Evolutionary conservation across 2,888 invertebrate genomes (phyloP), one percentile per base, ranked within the genome.

Genomic region (Dorcus hopei): DNA sequence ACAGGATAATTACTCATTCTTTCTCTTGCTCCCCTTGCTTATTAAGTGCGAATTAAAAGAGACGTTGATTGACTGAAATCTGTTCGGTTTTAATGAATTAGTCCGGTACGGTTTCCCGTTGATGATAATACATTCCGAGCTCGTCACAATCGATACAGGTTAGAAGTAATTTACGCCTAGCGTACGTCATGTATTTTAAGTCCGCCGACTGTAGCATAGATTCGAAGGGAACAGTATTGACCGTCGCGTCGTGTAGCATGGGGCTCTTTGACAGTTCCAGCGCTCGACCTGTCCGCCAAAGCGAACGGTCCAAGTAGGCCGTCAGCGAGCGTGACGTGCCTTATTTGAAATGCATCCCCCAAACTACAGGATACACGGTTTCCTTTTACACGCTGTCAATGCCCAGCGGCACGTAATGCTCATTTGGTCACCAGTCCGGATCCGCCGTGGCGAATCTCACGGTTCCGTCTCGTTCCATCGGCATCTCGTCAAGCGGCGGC

Each of bases 331-430:
- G 68, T 68, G 68, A 70, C 70, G 68, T 67, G 68, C 66, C 70
- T 69, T 68, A 68, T 72, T 72, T 70, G 70, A 69, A 72, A 73
- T 72, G 73, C 73, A 72, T 69, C 71, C 72, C 72, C 71, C 65
- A 67, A 69, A 68, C 71, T 70, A 69, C 72, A 70, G 71, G 70
- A 70, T 72, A 70, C 71, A 69, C 69, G 69, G 73, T 70, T 71
- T 73, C 72, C 72, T 73, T 71, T 73, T 72, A 70, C 71, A 70
- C 66, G 70, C 69, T 71, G 72, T 70, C 72, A 71, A 72, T 72
- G 71, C 70, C 71, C 71, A 66, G 65, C 69, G 65, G 71, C 71
- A 72, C 72, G 72, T 72, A 72, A 70, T 70, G 72, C 69, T 71
- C 71, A 70, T 72, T 73, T 70, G 70, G 70, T 67, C 69, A 66